Evolutionary conservation across 2,888 invertebrate genomes (phyloP).

Genomic region (Polydrusus tereticollis): DNA sequence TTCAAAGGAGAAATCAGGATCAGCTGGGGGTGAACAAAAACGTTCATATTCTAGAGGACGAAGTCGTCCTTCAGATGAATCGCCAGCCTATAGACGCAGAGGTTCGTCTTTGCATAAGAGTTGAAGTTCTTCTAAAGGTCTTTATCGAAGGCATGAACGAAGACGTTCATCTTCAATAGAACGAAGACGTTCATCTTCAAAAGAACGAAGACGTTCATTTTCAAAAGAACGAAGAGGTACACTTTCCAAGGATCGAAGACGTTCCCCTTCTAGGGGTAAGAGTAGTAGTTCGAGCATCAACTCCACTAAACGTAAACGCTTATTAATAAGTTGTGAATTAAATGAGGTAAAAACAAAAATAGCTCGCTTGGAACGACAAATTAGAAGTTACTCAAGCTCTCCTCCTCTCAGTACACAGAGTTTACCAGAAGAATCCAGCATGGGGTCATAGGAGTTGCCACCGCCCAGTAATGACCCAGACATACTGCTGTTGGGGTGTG

Average conservation of each 20-base stretch:
- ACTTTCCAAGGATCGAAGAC: not conserved
- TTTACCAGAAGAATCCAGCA: not conserved
- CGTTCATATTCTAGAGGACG: not conserved
- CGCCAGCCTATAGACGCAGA: not conserved
- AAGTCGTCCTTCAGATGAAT: not conserved
- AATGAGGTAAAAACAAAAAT: not conserved
- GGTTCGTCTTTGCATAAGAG: not conserved
- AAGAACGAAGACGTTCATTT: not conserved
- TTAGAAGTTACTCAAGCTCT: not conserved
- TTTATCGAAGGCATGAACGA: no score
- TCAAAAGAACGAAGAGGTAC: not conserved
- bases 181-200: not conserved
- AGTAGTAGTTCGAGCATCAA: not conserved
- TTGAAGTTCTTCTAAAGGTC: not conserved
- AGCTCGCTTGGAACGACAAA: not conserved
- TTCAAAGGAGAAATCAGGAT: not conserved
- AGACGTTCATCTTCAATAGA: not conserved
- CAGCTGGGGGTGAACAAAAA: not conserved
- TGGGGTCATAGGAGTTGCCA: not conserved
- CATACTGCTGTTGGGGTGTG: not conserved
- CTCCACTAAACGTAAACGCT: not conserved
- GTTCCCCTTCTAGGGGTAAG: not conserved
- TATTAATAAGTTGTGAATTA: not conserved
- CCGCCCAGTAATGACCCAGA: not conserved
- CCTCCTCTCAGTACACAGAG: not conserved